Percentiles rank a stretch among this genome's conserved stretches.
Evolutionary conservation across 1,140 invertebrate species (phyloP).

Genomic region (Nautilus pompilius): DNA sequence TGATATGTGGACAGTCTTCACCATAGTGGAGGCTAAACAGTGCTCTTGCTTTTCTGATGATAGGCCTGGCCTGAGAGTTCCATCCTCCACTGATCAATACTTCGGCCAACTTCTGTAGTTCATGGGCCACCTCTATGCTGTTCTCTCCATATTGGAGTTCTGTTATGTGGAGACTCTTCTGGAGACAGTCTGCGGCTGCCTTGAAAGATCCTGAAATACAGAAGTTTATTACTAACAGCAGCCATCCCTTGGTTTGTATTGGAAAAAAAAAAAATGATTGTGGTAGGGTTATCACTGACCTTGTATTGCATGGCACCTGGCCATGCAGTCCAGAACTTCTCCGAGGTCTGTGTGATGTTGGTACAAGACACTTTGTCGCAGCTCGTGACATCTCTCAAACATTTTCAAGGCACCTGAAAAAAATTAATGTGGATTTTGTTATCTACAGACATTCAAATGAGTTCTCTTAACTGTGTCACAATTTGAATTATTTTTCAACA

Average conservation of each 20-base stretch:
- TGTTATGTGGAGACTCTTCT: constrained; percentile 55
- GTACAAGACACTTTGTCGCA: constrained; percentile 55
- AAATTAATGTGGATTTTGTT: not conserved
- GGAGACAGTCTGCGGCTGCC: constrained; percentile 55
- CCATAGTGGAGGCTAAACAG: constrained; percentile 21
- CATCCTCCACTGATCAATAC: constrained; percentile 59
- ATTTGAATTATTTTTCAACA: no score
- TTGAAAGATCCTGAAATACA: constrained; percentile 31
- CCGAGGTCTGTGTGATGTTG: constrained; percentile 57
- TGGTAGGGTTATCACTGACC: constrained; percentile 38
- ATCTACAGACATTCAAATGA: no score
- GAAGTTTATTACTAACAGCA: not conserved
- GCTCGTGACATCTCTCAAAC: constrained; percentile 54
- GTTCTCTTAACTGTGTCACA: no score
- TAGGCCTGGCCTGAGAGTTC: constrained; percentile 15
- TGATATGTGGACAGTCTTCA: not conserved
- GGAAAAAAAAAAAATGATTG: not conserved
- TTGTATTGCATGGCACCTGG: constrained; percentile 56
- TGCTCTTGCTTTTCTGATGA: constrained; percentile 16
- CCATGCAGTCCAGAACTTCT: constrained; percentile 58
- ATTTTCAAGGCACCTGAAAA: constrained; percentile 52
- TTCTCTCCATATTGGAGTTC: constrained; percentile 58
- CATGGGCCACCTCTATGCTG: constrained; percentile 62
- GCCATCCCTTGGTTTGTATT: not conserved
- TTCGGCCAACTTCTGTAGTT: constrained; percentile 57